These are phyloP conservation scores for Merluccius polli DNA, from an alignment of 2,797 vertebrate species.

Conservation along the genomic window DNA sequence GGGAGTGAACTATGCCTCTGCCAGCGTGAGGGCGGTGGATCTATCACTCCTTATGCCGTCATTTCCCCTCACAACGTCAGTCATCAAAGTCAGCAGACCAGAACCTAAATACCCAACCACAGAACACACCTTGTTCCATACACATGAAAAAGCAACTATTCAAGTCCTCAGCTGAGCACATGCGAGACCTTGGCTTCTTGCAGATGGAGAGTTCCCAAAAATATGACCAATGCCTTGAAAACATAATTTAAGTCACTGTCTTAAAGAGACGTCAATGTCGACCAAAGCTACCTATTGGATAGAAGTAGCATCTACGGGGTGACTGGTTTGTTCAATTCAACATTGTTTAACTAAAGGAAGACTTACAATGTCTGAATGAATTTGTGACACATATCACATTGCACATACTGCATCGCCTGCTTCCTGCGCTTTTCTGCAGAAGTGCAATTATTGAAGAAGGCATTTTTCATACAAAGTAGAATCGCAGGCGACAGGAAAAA, in stretches of 20 bases:
- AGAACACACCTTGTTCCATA: conserved; percentile 52
- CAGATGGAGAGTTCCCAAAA: not conserved
- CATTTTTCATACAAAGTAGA: not conserved
- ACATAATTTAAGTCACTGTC: not conserved
- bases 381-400: not conserved
- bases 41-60: conserved; percentile 30
- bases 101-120: conserved; percentile 60
- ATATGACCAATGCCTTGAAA: not conserved
- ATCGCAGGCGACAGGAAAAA: conserved; percentile 17
- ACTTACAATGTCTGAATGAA: not conserved
- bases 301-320: not conserved
- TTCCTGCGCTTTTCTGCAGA: not conserved
- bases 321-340: not conserved
- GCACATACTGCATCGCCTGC: not conserved
- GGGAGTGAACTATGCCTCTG: conserved; percentile 41
- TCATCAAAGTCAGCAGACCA: conserved; percentile 63
- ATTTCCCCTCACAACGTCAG: conserved; percentile 31
- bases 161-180: not conserved
- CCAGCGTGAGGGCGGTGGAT: conserved; percentile 25
- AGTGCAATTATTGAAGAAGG: not conserved
- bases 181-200: not conserved
- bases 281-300: not conserved
- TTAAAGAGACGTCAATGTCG: not conserved
- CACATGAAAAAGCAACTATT: not conserved
- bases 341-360: not conserved